Conservation (phyloP, 2,797 vertebrate species). For the Pseudochaenichthys georgianus region DNA sequence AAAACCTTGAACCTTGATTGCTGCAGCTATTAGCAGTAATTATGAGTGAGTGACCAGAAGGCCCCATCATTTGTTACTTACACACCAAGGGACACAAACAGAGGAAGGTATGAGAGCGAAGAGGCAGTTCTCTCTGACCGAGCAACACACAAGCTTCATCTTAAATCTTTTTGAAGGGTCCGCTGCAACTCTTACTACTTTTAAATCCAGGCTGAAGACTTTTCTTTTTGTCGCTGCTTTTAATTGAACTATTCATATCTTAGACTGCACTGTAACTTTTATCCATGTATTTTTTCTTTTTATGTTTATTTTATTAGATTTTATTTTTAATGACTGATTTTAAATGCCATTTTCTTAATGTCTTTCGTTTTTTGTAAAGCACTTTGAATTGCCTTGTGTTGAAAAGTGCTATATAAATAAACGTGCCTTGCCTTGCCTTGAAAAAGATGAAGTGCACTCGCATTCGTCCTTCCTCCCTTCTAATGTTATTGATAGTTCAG, state of each 20-base stretch:
- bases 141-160: conserved; percentile 26
- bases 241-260: too few species aligned
- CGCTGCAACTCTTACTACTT: too few species aligned
- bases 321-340: too few species aligned
- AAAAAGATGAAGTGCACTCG: conserved; percentile 9
- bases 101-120: conserved; percentile 25
- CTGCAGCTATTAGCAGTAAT: conserved; percentile 77
- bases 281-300: too few species aligned
- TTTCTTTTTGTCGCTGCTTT: too few species aligned
- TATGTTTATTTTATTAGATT: too few species aligned
- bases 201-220: too few species aligned
- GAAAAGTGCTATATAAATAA: too few species aligned
- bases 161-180: neutral
- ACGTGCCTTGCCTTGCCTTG: neutral
- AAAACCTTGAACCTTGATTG: neutral
- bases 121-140: conserved; percentile 22
- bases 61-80: conserved; percentile 68
- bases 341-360: too few species aligned
- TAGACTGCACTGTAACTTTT: too few species aligned
- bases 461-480: conserved; percentile 16
- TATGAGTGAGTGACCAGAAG: conserved; percentile 71
- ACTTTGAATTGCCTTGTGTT: too few species aligned
- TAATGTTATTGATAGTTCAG: conserved; percentile 15
- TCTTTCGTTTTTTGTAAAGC: too few species aligned
- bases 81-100: conserved; percentile 75